Evolutionary conservation across 1,140 invertebrate genomes (phyloP).

Genomic region (Whitmania pigra): DNA sequence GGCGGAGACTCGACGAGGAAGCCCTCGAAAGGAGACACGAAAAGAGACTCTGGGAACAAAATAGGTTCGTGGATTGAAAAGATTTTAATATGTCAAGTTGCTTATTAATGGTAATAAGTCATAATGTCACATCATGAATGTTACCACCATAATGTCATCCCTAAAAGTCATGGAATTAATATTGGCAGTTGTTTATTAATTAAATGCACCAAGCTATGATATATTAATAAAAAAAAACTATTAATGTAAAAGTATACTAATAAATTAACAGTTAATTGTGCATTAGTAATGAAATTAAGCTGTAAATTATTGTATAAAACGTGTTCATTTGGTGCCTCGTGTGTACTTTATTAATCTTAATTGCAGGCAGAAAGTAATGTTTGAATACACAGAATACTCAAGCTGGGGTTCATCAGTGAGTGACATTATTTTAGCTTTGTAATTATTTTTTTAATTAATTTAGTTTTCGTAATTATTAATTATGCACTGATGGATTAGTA

Average conservation of each 20-base stretch:
- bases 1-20: slow-evolving; percentile 58
- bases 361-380: slow-evolving; percentile 60
- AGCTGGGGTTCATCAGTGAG: slow-evolving; percentile 71
- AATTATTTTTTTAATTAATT: background rate
- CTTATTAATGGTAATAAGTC: too few relatives aligned
- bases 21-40: slow-evolving; percentile 56
- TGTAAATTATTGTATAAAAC: background rate
- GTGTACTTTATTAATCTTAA: background rate
- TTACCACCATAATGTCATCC: too few relatives aligned
- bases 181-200: background rate
- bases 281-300: too few relatives aligned
- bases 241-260: too few relatives aligned
- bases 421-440: slow-evolving; percentile 20
- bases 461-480: background rate
- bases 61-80: slow-evolving; percentile 36
- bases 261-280: too few relatives aligned
- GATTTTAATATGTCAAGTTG: too few relatives aligned
- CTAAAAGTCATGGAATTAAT: too few relatives aligned
- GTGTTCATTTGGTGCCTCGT: background rate
- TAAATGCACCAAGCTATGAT: too few relatives aligned
- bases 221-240: too few relatives aligned
- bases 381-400: slow-evolving; percentile 79
- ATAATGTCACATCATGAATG: too few relatives aligned
- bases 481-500: background rate
- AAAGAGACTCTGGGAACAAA: slow-evolving; percentile 66